These are phyloP conservation scores for Lepidothrix coronata DNA, from an alignment of 2,113 vertebrate species.

Conservation along the genomic window DNA sequence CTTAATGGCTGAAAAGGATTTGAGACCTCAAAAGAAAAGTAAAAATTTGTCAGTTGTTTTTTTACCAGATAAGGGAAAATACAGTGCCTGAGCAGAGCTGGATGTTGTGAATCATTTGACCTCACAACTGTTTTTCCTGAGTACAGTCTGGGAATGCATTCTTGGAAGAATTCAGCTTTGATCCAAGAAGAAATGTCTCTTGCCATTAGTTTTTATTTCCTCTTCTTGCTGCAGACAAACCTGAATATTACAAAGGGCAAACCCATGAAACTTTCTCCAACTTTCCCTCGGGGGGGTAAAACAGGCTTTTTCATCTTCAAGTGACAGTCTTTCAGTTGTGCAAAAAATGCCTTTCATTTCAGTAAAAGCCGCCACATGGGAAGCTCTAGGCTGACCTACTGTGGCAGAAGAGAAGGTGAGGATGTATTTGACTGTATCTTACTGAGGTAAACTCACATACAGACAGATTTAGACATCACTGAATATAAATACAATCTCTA, in stretches of 20 bases:
- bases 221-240: neutral
- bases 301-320: neutral
- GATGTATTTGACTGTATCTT: neutral
- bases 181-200: neutral
- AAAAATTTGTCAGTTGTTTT: neutral
- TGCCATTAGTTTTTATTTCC: conserved; percentile 26
- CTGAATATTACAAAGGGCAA: neutral
- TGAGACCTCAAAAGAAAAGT: neutral
- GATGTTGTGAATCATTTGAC: neutral
- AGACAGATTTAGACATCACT: neutral
- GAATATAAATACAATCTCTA: neutral
- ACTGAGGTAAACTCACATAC: neutral
- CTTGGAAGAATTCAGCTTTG: neutral
- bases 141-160: neutral
- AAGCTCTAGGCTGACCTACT: neutral
- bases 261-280: neutral
- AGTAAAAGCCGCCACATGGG: neutral
- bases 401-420: neutral
- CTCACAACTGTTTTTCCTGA: neutral
- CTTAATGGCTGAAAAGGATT: neutral
- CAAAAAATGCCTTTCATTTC: neutral
- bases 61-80: neutral
- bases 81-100: neutral
- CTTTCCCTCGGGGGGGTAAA: neutral
- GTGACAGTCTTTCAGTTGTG: neutral